A percentile compares a stretch with the other conserved stretches of the same genome.
Evolutionary conservation across 2,113 vertebrate genomes (phyloP).

Genomic region (Menidia beryllina): DNA sequence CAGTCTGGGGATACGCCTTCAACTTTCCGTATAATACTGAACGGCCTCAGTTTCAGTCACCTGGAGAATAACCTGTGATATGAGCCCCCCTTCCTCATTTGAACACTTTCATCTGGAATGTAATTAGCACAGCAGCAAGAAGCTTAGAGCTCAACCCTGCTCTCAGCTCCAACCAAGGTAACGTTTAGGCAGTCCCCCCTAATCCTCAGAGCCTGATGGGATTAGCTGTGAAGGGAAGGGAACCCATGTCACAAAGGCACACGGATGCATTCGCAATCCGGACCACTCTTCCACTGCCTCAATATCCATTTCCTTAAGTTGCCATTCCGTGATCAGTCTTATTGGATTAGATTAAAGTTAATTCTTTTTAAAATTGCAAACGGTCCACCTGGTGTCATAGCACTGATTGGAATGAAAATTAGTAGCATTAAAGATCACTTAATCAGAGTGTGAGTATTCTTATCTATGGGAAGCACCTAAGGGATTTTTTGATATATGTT

Average conservation of each 20-base stretch:
- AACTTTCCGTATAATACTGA: slow-evolving; percentile 53
- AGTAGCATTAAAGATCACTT: neutral
- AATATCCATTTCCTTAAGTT: slow-evolving; percentile 26
- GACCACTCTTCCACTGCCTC: slow-evolving; percentile 37
- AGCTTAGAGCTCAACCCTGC: slow-evolving; percentile 67
- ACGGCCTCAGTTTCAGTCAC: slow-evolving; percentile 36
- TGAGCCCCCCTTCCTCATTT: slow-evolving; percentile 47
- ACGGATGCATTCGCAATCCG: slow-evolving; percentile 33
- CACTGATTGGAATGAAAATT: slow-evolving; percentile 8
- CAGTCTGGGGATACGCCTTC: slow-evolving; percentile 22
- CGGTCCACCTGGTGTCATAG: slow-evolving; percentile 32
- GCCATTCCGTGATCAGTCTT: slow-evolving; percentile 46
- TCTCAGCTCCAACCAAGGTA: slow-evolving; percentile 71
- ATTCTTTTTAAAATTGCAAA: slow-evolving; percentile 53
- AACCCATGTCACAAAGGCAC: slow-evolving; percentile 70
- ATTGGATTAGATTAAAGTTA: slow-evolving; percentile 64
- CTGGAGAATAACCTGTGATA: slow-evolving; percentile 45
- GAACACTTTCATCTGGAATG: slow-evolving; percentile 79
- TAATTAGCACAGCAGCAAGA: slow-evolving; percentile 78
- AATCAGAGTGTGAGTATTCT: slow-evolving; percentile 11
- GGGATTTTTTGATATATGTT: neutral
- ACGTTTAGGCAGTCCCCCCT: slow-evolving; percentile 67
- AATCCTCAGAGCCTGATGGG: slow-evolving; percentile 81
- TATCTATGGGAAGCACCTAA: slow-evolving; percentile 4
- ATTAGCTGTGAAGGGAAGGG: slow-evolving; percentile 75